Base-by-base conservation (phyloP, 2,113 vertebrate genomes). In the Plecotus auritus region DNA sequence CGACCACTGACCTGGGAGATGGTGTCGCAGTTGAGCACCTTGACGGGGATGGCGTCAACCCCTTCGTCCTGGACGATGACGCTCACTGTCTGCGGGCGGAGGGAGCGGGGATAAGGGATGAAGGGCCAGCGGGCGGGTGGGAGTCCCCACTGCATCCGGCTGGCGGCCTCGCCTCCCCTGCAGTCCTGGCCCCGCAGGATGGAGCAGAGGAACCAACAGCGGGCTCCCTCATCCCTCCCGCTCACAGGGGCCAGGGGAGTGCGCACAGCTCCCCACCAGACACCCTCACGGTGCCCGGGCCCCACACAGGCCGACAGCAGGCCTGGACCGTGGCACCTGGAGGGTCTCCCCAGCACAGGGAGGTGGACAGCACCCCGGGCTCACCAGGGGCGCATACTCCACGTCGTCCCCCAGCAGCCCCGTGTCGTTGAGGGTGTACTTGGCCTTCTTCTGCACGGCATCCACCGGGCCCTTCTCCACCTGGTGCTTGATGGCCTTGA, bases 391-490 rank as follows among this genome's bases (percentile, higher is more conserved):
- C 0, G 98, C 98, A 66, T 99, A 99, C 94, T 99, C 99, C 1
- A 99, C 99, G 22, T 99, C 99, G 66, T 99, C 99, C 26, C 99
- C 99, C 96, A 99, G 98, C 83, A 99, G 98, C 8, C 99, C 99
- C 0, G 99, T 99, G 95, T 99, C 99, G 9, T 99, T 99, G 95
- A 99, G 96, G 0, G 99, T 99, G 98, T 99, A 99, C 64, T 99
- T 99, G 97, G 99, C 99, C 95, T 99, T 99, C 98, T 99, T 99
- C 97, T 99, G 97, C 91, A 99, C 98, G 0, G 99, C 99, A 81
- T 99, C 99, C 94, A 99, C 99, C 0, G 99, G 99, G 0, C 99
- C 99, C 94, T 99, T 99, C 97, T 99, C 99, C 84, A 99, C 99
- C 98, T 99, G 99, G 80, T 99, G 99, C 96, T 99, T 99, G 96